Conservation (phyloP, 2,113 vertebrate genomes). For the Otus sunia region DNA sequence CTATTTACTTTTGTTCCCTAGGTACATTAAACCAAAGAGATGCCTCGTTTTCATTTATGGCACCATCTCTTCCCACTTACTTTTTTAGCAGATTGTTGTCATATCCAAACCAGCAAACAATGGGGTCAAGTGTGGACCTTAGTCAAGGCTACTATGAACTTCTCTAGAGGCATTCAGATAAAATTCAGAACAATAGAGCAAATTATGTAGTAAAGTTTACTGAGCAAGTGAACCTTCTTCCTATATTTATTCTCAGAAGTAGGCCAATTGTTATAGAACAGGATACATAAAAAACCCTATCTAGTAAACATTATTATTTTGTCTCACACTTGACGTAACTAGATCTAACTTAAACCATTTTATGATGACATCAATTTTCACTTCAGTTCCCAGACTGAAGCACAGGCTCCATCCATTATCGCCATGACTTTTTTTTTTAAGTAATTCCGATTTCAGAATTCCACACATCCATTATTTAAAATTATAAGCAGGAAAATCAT, state of each 20-base stretch:
- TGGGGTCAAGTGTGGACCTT: accelerated
- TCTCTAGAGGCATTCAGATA: neutral
- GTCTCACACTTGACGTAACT: neutral
- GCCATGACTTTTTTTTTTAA: neutral
- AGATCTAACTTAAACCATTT: neutral
- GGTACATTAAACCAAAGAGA: neutral
- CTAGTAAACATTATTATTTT: neutral
- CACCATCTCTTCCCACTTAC: neutral
- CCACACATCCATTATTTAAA: neutral
- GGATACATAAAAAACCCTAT: neutral
- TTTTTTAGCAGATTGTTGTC: neutral
- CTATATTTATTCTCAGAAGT: neutral
- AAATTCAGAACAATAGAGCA: neutral
- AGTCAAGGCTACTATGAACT: neutral
- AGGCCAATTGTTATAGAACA: neutral
- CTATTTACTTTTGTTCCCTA: neutral
- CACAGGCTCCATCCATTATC: neutral
- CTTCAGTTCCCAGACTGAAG: neutral
- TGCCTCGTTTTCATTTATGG: neutral
- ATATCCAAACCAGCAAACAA: neutral
- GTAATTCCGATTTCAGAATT: neutral
- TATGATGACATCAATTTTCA: neutral
- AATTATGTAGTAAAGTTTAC: neutral
- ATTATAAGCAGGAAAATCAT: neutral
- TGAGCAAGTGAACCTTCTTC: neutral